These are phyloP conservation scores for Dryococelus australis DNA, from an alignment of 2,888 invertebrate species.

Conservation along the genomic window DNA sequence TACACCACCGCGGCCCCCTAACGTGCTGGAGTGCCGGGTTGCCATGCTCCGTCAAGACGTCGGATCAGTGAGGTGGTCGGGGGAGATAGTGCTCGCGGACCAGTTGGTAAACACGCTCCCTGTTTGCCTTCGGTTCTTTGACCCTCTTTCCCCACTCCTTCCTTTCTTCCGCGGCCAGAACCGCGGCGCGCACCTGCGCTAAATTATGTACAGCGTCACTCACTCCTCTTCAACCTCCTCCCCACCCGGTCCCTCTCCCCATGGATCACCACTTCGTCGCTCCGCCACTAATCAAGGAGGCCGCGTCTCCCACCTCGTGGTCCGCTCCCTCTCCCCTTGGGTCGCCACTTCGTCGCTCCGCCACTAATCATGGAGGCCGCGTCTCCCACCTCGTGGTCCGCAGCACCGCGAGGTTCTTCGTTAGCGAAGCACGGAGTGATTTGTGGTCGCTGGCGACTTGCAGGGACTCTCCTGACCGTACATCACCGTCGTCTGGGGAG, in stretches of 20 bases:
- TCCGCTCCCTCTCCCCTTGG: background rate
- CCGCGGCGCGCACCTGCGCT: background rate
- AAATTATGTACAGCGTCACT: conserved; percentile 1
- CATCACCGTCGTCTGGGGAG: background rate
- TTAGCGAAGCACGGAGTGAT: background rate
- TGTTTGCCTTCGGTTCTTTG: conserved; percentile 1
- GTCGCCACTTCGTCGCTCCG: background rate
- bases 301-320: background rate
- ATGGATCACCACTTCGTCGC: background rate
- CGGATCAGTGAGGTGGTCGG: background rate
- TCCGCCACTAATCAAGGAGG: background rate
- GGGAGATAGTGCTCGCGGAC: background rate
- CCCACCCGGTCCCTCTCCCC: background rate
- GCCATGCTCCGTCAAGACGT: too few relatives aligned
- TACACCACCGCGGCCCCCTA: too few relatives aligned
- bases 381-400: background rate
- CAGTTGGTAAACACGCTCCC: conserved; percentile 2
- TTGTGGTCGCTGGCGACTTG: background rate
- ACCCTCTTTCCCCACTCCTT: background rate
- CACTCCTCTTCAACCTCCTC: conserved; percentile 8
- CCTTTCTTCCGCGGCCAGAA: too few relatives aligned
- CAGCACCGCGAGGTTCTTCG: background rate
- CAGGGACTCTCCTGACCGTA: background rate
- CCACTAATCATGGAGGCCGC: background rate
- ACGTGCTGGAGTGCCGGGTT: too few relatives aligned